Conservation (phyloP, 2,888 invertebrate genomes). For the Latrodectus elegans region DNA sequence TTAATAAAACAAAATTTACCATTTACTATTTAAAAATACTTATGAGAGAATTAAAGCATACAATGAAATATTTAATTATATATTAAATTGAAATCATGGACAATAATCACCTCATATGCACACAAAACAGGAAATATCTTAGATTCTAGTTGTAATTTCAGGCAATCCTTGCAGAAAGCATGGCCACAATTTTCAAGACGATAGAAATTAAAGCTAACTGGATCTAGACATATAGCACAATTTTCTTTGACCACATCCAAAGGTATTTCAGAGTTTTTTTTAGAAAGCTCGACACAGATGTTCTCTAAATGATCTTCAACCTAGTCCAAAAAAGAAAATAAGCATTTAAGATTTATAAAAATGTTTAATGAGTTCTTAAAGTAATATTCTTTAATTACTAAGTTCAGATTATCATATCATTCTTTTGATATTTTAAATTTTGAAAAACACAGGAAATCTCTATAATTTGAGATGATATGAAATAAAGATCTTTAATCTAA, state of each 20-base stretch:
- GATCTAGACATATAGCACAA: constrained; percentile 58
- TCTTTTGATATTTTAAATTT: too few relatives aligned
- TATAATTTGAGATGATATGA: too few relatives aligned
- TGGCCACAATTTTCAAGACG: constrained; percentile 64
- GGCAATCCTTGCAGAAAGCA: constrained; percentile 53
- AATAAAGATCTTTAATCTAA: too few relatives aligned
- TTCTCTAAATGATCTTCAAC: constrained; percentile 49
- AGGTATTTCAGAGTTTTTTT: neutral
- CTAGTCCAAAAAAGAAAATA: constrained; percentile 12
- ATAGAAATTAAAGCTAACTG: constrained; percentile 23
- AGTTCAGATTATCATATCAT: too few relatives aligned
- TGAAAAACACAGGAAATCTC: too few relatives aligned
- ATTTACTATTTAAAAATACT: neutral
- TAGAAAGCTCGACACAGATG: constrained; percentile 36
- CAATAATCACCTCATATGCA: constrained; percentile 37
- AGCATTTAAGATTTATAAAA: neutral
- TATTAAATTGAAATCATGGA: neutral
- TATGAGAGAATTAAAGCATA: neutral
- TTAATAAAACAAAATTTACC: neutral
- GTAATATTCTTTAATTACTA: too few relatives aligned
- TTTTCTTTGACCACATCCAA: constrained; percentile 11
- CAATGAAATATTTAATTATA: neutral
- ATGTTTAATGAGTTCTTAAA: too few relatives aligned
- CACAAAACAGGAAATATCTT: constrained; percentile 41
- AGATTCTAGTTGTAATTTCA: constrained; percentile 53